A percentile compares a stretch with the other conserved stretches of the same genome.
These are phyloP conservation scores for Sebastolobus alascanus DNA, from an alignment of 2,797 vertebrate genomes.

Conservation along the genomic window DNA sequence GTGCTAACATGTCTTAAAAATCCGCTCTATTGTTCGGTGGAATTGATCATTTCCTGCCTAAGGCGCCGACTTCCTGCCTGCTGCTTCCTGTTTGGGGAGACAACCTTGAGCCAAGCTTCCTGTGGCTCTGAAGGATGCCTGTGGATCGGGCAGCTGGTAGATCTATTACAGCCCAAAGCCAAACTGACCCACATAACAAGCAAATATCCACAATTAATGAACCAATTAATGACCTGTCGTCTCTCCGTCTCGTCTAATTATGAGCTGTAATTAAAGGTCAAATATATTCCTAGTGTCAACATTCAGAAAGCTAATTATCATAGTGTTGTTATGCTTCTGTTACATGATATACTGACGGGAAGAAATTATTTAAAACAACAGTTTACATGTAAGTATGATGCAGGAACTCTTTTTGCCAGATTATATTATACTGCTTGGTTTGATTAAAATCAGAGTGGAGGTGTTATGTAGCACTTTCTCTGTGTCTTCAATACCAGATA, in stretches of 20 bases:
- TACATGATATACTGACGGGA: constrained; percentile 37
- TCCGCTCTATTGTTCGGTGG: constrained; percentile 76
- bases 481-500: not conserved
- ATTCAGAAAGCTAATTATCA: constrained; percentile 67
- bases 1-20: constrained; percentile 64
- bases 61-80: constrained; percentile 77
- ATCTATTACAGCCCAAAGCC: constrained; percentile 57
- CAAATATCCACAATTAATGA: constrained; percentile 73
- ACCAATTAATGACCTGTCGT: constrained; percentile 77
- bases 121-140: constrained; percentile 64
- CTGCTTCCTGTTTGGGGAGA: constrained; percentile 85
- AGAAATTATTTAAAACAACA: constrained; percentile 51
- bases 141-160: constrained; percentile 59
- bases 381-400: constrained; percentile 12
- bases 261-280: constrained; percentile 78
- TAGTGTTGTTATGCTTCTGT: constrained; percentile 45
- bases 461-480: constrained; percentile 3
- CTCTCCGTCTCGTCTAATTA: constrained; percentile 70
- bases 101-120: constrained; percentile 81
- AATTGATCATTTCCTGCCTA: constrained; percentile 77
- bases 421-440: constrained; percentile 31
- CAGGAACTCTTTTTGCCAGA: constrained; percentile 25
- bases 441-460: constrained; percentile 48
- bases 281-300: constrained; percentile 68
- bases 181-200: constrained; percentile 63